phyloP scores from a whole-genome alignment of 2,888 invertebrate species.

The Athalia circularis region DNA sequence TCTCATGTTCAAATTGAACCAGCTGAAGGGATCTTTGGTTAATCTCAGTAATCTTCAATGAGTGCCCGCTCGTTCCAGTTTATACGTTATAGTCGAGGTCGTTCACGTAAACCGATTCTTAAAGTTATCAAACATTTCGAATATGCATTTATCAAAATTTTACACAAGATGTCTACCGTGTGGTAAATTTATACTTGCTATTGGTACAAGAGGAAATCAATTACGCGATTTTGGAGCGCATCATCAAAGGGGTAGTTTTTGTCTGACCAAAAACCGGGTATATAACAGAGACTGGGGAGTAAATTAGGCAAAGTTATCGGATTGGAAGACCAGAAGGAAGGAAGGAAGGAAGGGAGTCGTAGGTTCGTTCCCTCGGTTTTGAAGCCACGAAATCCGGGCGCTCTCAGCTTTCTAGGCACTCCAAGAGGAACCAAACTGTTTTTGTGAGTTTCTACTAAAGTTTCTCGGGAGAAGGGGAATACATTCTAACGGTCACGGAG shows the following conservation, averaged over 20 bases:
- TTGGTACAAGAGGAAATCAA: too few relatives aligned
- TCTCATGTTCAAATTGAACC: background rate
- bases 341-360: background rate
- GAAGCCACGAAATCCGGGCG: background rate
- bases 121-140: background rate
- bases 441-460: slow-evolving; percentile 52
- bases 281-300: slow-evolving; percentile 2
- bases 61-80: slow-evolving; percentile 49
- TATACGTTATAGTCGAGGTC: slow-evolving; percentile 13
- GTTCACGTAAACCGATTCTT: background rate
- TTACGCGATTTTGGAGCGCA: background rate
- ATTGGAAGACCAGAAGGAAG: slow-evolving; percentile 23
- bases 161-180: too few relatives aligned
- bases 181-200: too few relatives aligned
- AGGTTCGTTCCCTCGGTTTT: background rate
- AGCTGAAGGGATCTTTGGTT: slow-evolving; percentile 56
- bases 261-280: background rate
- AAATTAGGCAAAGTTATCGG: slow-evolving; percentile 43
- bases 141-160: too few relatives aligned
- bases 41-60: slow-evolving; percentile 64
- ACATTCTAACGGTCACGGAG: too few relatives aligned
- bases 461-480: slow-evolving; percentile 39
- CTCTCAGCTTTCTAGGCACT: slow-evolving; percentile 23
- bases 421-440: slow-evolving; percentile 51
- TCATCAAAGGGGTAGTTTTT: slow-evolving; percentile 9